Evolutionary conservation across 2,113 vertebrate species (phyloP), one percentile per base, ranked within the genome.

Genomic region (Rhinopomastus cyanomelas): DNA sequence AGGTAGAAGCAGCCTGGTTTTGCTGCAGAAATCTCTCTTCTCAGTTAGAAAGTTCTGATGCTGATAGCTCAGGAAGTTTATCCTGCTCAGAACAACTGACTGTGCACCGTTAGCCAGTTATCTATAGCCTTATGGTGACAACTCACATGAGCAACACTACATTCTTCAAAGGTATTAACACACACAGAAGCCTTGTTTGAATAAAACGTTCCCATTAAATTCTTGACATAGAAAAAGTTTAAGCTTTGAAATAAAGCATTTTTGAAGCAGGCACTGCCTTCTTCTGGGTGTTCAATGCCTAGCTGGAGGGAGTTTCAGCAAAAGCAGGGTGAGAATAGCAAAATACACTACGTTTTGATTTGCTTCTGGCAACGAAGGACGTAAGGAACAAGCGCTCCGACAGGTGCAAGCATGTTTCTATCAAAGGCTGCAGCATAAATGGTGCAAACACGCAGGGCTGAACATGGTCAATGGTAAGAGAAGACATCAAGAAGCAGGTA

Each of bases 121-220:
- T n/a, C n/a, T 80, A 80, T 23, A 89, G 23, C 48, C 66, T 48
- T 56, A 77, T 0, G 4, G 25, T 12, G 8, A 89, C 81, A 94
- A 73, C 55, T 61, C 93, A 65, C 89, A 76, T 25, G 46, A 91
- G 85, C 55, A 91, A 68, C 60, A 67, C 74, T 55, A 77, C 85
- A 86, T 86, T 93, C 88, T 89, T 93, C 39, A 52, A 78, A 74
- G 74, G 88, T 66, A 92, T 91, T 94, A 95, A 60, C n/a, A 85
- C 37, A 93, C 83, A 91, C 81, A 93, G 80, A 27, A 91, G 61
- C 80, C 80, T 93, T 93, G 74, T 93, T 93, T 77, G 20, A 88
- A 5, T 48, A 88, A 73, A 26, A 0, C 20, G n/a, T n/a, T 77
- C 20, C 65, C 36, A 78, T 86, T 56, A 89, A 89, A 90, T 81